Evolutionary conservation across 2,888 invertebrate species (phyloP), one percentile per base, ranked within the genome.

Genomic region (Tenthredo amoena): DNA sequence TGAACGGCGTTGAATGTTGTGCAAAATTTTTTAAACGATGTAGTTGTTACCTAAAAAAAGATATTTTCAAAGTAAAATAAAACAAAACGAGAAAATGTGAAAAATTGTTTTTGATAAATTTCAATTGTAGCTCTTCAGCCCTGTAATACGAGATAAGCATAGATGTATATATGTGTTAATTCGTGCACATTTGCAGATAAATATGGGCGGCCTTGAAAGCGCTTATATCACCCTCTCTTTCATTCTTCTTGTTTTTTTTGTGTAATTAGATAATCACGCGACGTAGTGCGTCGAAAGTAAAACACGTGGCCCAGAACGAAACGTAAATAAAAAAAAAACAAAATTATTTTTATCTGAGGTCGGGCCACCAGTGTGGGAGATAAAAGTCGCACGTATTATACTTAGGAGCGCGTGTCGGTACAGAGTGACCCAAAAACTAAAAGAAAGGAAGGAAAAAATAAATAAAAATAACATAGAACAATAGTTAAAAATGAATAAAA

Each of bases 231-330:
- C 4, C 15, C 72, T 40, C 10, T 40, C 2, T 74, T 74, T n/a
- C 7, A 18, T 37, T 21, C 40, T 43, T 7, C 4, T 31, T 55
- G 34, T 55, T 34, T 31, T 55, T 34, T 9, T 18, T 55, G 18
- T 26, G 9, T 10, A 34, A 77, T 77, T 77, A 77, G 77, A 77
- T 77, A 77, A 77, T 40, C 77, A 18, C 34, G 55, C 40, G 55
- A 55, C 50, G 76, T 55, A 77, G 47, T 77, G 76, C 76, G 76
- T 77, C 18, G 50, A 31, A 77, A 50, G 76, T 77, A 9, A 77
- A 77, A 50, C 76, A 77, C 76, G 76, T 77, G 76, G 50, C 50
- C 76, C 76, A 31, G 47, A 50, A 50, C 50, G 76, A 50, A 43
- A 74, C 40, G 18, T 18, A n/a, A 31, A 40, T 18, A 7, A 31